Evolutionary conservation across 1,140 invertebrate genomes (phyloP), one percentile per base, ranked within the genome.

Genomic region (Drosophila varians): DNA sequence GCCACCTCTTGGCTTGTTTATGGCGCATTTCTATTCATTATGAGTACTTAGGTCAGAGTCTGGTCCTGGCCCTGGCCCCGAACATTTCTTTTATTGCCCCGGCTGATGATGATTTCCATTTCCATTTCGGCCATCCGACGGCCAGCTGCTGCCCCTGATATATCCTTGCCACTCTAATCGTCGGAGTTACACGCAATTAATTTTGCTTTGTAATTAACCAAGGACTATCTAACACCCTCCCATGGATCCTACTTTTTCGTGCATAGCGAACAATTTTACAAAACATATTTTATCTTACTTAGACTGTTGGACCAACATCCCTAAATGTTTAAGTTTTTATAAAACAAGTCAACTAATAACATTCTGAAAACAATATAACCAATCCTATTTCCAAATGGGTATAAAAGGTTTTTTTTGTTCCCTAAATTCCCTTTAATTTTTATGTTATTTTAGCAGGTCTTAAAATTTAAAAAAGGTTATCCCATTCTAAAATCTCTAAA

Each of bases 11-110:
- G 21, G 36, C 64, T 70, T 75, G 82, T 87, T 87, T 87, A 86
- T 82, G 71, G 77, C 69, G 54, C 80, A 87, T 86, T 86, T 80
- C 82, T 86, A 87, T 87, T 87, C 80, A 86, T 86, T 86, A 87
- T 87, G 82, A 74, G 82, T 74, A 77, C 77, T 77, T 72, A 65
- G 54, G 48, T 74, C 69, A 46, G 53, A 74, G 54, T 68, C 66
- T 65, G 70, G 82, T 64, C 58, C 66, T n/a, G 11, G 80, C 45
- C 76, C 66, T 65, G 70, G 82, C 69, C 58, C 66, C 16, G 11
- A 86, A 48, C 76, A 73, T 80, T 86, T 79, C 80, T 64, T 84
- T 86, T 80, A 86, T 80, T 86, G 76, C 66, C 51, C 56, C 38
- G 16, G 34, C 61, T 76, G 54, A 61, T 76, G 66, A 74, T 74